Evolutionary conservation across 2,888 invertebrate species (phyloP), one percentile per base, ranked within the genome.

Genomic region (Emesis russula): DNA sequence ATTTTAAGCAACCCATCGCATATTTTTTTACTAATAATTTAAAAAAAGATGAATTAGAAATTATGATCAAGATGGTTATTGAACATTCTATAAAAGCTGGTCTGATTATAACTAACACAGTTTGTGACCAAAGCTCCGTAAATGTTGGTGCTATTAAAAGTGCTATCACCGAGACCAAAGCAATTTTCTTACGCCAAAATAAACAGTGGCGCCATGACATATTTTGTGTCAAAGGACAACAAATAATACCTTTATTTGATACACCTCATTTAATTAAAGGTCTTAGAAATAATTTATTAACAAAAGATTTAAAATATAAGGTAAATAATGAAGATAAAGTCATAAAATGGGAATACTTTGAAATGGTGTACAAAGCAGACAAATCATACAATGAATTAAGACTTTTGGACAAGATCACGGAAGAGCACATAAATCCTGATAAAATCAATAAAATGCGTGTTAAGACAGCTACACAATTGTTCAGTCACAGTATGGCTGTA

Each of bases 201-300:
- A 58, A 70, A 33, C 90, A 90, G 58, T 90, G 90, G 89, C 76
- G 74, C 5, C 76, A 93, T 80, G 92, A 94, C 4, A n/a, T 87
- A 1, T 80, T 94, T 13, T 9, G 33, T 6, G 13, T 94, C 4
- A 86, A 85, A 6, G 68, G 58, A 5, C 15, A 81, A 36, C 86
- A 82, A 41, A 92, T 94, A 11, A 90, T 95, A 5, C 95, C 94
- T 0, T 6, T 95, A 0, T 95, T 88, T 77, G 94, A 95, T 76
- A 78, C 78, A 13, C 94, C 95, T 25, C 94, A 95, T 85, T 36
- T 95, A 9, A 63, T 95, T 18, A 95, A 95, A 87, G 95, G 94
- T 6, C 11, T 95, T 93, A 86, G 0, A 94, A 95, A 86, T 85
- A 95, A 93, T 74, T 71, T 44, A 44, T 44, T 44, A 3, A 44